Evolutionary conservation across 2,113 vertebrate species (phyloP), one percentile per base, ranked within the genome.

Genomic region (Ardeotis arabs): DNA sequence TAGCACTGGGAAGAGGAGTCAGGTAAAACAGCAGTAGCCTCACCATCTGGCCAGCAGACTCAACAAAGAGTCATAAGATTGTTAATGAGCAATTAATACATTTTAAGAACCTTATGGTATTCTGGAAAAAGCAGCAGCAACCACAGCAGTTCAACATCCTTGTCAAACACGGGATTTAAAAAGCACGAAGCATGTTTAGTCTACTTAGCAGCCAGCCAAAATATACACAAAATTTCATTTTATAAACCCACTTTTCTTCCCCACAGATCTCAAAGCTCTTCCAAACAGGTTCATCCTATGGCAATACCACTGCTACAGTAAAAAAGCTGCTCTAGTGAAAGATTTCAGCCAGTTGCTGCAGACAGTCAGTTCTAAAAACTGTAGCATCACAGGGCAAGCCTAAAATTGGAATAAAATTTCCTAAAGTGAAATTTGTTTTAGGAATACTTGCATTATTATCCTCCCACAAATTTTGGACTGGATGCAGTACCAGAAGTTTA

Each of bases 131-230:
- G 73, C 60, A 90, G 73, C 4, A 87, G 79, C 60, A 92, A 87
- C 77, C 83, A 84, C 9, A 82, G 74, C 72, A 85, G 29, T 64
- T 96, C 66, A 72, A 90, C 78, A 89, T 68, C 55, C 79, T 52
- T 84, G 91, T 83, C 92, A 89, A 94, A 92, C 59, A 96, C 6
- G 27, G 70, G 89, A 90, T 84, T 96, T 95, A 75, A 94, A 72
- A 96, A 60, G 63, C 79, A 94, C 41, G 58, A 29, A 58, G 18
- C 53, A 35, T 91, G 95, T 97, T 97, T 93, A 95, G 97, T 95
- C 95, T 93, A 77, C 93, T 87, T 89, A 87, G 86, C 66, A 86
- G 47, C 12, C 33, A 77, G 84, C 66, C 92, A 96, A 95, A 96
- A 96, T 44, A 84, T 14, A 93, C 68, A 90, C 58, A 84, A 45